Percentiles rank a stretch among this genome's conserved stretches.
These are phyloP conservation scores for Peromyscus attwateri DNA, from an alignment of 2,797 vertebrate species.

Conservation along the genomic window DNA sequence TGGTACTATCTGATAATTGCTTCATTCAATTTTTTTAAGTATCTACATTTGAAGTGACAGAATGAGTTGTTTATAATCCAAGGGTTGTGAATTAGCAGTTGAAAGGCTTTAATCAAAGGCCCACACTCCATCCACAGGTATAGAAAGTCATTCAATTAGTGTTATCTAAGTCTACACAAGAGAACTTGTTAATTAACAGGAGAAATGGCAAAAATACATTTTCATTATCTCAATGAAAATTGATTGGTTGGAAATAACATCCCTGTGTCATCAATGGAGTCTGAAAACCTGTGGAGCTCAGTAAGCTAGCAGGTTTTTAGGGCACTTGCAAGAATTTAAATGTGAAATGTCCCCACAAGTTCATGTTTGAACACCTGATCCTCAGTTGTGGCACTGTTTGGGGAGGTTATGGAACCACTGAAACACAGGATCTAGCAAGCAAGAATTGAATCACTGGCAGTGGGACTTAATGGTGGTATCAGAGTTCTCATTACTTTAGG, in stretches of 20 bases:
- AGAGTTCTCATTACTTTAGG: background rate
- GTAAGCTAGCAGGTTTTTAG: background rate
- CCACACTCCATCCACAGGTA: background rate
- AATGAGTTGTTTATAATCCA: slow-evolving; percentile 48
- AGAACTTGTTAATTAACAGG: slow-evolving; percentile 64
- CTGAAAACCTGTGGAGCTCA: background rate
- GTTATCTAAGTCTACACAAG: slow-evolving; percentile 26
- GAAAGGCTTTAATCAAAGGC: slow-evolving; percentile 53
- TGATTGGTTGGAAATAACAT: background rate
- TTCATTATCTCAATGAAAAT: slow-evolving; percentile 40
- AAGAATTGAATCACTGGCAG: background rate
- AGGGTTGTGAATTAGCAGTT: slow-evolving; percentile 31
- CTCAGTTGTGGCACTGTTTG: background rate
- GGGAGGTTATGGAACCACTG: background rate
- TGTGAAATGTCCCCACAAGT: background rate
- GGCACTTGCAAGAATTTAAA: background rate
- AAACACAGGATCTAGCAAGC: background rate
- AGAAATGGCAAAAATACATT: slow-evolving; percentile 42
- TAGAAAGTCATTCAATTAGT: slow-evolving; percentile 48
- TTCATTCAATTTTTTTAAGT: background rate
- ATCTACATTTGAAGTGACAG: slow-evolving; percentile 39
- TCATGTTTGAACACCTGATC: background rate
- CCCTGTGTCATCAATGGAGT: background rate
- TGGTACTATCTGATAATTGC: background rate
- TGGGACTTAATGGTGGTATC: background rate